Evolutionary conservation across 23 tunicate genomes (phyloP), one percentile per base, ranked within the genome.

Genomic region (Clavelina lepadiformis): DNA sequence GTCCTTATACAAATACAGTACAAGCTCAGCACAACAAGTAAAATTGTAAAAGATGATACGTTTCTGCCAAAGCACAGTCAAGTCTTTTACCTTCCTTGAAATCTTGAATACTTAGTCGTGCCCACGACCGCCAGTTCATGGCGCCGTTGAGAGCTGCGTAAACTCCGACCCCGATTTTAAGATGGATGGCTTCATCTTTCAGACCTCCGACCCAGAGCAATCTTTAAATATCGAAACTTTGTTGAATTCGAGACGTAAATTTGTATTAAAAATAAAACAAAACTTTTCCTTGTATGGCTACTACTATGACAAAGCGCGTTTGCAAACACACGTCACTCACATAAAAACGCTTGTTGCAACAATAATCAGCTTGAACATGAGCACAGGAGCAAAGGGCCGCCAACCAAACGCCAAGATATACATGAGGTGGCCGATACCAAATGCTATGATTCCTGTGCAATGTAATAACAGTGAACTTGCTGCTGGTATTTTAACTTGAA

Each of bases 71-170:
- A n/a, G n/a, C n/a, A n/a, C n/a, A n/a, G 49, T 41, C 38, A 27
- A 26, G 38, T 6, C 8, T 24, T 33, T 34, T 34, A 73, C 79
- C 79, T 28, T 59, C 79, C 5, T 19, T 28, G 18, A 73, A 73
- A 73, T 73, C 79, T 29, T 73, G 79, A 18, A 29, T 20, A 15
- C 68, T 59, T 1, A 73, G 47, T 45, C 79, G 66, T 26, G 79
- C 79, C 79, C 79, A 73, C 31, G 46, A 46, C 33, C 79, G 44
- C 79, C 79, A 73, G 45, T 73, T 73, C 77, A 71, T 71, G 5
- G 35, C 22, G 3, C 26, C 77, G 33, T 25, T 71, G 33, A 71
- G 29, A 24, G 29, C 7, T n/a, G 66, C 26, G 52, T 71, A 71
- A 33, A 56, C 34, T 37, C 55, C 79, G 58, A 60, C 79, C n/a